These are phyloP conservation scores for Calliscelio sp. DNA, from an alignment of 2,888 invertebrate species.

Conservation along the genomic window DNA sequence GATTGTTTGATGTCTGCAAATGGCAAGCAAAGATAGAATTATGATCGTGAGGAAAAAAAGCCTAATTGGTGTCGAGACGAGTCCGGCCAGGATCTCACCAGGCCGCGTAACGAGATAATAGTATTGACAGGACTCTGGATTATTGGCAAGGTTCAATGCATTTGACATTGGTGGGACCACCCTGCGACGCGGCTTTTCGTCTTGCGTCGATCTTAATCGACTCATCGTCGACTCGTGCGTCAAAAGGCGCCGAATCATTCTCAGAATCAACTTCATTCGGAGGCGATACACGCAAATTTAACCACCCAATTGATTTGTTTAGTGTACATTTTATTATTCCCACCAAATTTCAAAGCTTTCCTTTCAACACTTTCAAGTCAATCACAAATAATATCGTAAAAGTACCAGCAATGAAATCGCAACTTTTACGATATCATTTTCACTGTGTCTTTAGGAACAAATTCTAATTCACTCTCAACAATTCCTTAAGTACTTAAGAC, in stretches of 20 bases:
- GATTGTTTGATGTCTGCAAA: slow-evolving; percentile 60
- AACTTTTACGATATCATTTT: no score
- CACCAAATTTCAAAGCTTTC: background rate
- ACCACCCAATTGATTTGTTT: slow-evolving; percentile 34
- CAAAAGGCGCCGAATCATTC: slow-evolving; percentile 72
- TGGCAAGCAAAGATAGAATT: slow-evolving; percentile 61
- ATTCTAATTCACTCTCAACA: no score
- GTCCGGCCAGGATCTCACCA: slow-evolving; percentile 54
- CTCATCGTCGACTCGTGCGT: slow-evolving; percentile 66
- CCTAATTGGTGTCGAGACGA: slow-evolving; percentile 66
- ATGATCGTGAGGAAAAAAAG: slow-evolving; percentile 66
- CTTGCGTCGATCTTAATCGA: slow-evolving; percentile 60
- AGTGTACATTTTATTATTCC: slow-evolving; percentile 22
- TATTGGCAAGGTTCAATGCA: slow-evolving; percentile 76
- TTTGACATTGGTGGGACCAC: slow-evolving; percentile 81
- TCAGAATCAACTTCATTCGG: slow-evolving; percentile 58
- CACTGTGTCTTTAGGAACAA: no score
- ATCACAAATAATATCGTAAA: background rate
- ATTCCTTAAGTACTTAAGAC: no score
- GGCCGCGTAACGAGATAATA: slow-evolving; percentile 78
- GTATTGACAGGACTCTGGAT: slow-evolving; percentile 76
- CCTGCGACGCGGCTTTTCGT: slow-evolving; percentile 72
- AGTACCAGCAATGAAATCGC: no score
- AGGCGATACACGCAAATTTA: slow-evolving; percentile 47
- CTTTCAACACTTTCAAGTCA: no score